These are phyloP conservation scores for Neomorphus geoffroyi DNA, from an alignment of 2,797 vertebrate genomes.

Conservation along the genomic window DNA sequence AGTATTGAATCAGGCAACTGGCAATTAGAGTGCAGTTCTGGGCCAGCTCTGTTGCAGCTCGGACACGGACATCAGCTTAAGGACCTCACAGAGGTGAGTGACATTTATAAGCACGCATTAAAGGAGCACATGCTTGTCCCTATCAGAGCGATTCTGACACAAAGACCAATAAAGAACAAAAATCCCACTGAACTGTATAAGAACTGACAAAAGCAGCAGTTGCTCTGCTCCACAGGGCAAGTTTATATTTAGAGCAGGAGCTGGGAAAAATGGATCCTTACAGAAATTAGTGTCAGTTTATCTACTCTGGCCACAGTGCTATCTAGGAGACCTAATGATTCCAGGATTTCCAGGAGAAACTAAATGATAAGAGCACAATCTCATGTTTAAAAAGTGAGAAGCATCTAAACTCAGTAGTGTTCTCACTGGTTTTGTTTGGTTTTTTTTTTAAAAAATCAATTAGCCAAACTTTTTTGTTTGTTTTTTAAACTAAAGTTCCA, in stretches of 20 bases:
- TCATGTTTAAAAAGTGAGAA: not conserved
- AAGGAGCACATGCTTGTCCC: not conserved
- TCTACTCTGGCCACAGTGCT: fast-evolving
- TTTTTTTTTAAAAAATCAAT: too few relatives aligned
- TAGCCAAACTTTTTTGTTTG: not conserved
- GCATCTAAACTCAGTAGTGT: not conserved
- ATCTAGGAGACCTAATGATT: not conserved
- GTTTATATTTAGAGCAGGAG: not conserved
- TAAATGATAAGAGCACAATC: not conserved
- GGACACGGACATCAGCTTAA: not conserved
- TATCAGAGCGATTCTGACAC: not conserved
- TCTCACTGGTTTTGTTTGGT: too few relatives aligned
- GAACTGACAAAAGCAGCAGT: slow-evolving; percentile 17
- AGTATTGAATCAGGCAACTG: not conserved
- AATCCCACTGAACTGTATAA: not conserved
- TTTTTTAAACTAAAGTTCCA: not conserved
- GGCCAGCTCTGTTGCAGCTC: not conserved
- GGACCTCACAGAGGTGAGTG: not conserved
- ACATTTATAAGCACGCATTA: not conserved
- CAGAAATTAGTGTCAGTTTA: not conserved
- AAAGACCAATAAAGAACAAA: not conserved
- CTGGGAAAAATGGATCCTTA: not conserved
- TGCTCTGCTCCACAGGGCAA: not conserved
- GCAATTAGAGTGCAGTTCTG: not conserved
- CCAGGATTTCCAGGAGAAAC: not conserved